phyloP scores from a whole-genome alignment of 1,140 invertebrate species.

The Drosophila baimaii region DNA sequence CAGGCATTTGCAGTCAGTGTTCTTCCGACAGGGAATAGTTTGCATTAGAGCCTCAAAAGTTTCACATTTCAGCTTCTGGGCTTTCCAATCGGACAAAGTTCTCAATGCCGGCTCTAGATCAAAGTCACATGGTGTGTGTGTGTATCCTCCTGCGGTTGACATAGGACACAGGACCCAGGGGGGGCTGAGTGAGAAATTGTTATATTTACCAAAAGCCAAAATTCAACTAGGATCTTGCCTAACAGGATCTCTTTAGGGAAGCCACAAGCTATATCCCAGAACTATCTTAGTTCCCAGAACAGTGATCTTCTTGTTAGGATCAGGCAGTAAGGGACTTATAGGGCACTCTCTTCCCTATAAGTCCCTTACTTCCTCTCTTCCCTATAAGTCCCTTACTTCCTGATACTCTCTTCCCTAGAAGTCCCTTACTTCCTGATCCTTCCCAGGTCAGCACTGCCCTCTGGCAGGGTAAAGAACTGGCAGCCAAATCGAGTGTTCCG shows the following conservation, averaged over 20 bases:
- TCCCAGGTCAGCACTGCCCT: not conserved
- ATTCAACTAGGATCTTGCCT: not conserved
- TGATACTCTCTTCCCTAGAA: too few relatives aligned
- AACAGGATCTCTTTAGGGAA: not conserved
- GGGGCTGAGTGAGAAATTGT: too few relatives aligned
- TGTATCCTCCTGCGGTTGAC: not conserved
- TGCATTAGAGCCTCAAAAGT: not conserved
- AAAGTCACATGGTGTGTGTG: not conserved
- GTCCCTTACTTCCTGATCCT: not conserved
- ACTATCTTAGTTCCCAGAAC: too few relatives aligned
- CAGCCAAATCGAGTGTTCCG: conserved; percentile 16
- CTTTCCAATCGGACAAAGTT: conserved; percentile 11
- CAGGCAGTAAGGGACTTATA: too few relatives aligned
- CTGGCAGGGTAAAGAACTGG: conserved; percentile 6
- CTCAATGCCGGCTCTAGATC: not conserved
- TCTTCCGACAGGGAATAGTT: not conserved
- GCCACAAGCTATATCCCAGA: too few relatives aligned
- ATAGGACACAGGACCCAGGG: not conserved
- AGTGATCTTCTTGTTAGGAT: too few relatives aligned
- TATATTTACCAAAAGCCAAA: not conserved
- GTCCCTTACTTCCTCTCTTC: too few relatives aligned
- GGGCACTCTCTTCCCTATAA: too few relatives aligned
- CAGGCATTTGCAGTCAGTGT: conserved; percentile 7
- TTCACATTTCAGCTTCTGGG: conserved; percentile 8
- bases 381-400: too few relatives aligned